A percentile compares a stretch with the other conserved stretches of the same genome.
Conservation (phyloP, 2,888 invertebrate genomes). For the Sipha maydis region DNA sequence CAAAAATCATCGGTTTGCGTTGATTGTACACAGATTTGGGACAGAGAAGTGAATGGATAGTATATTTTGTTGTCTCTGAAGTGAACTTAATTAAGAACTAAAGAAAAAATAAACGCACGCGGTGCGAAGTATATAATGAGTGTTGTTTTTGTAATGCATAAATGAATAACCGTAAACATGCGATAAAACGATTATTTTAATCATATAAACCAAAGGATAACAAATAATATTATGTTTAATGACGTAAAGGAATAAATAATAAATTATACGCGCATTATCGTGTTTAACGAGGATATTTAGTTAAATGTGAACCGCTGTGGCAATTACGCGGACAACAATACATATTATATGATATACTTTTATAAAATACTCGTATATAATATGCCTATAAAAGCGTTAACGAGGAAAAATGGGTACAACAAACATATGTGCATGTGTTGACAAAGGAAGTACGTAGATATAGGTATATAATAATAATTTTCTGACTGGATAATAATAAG, state of each 20-base stretch:
- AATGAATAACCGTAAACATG: neutral
- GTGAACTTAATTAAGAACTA: too few species aligned
- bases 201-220: neutral
- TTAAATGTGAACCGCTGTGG: neutral
- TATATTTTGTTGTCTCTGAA: too few species aligned
- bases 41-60: too few species aligned
- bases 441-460: slow-evolving; percentile 19
- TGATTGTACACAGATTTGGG: too few species aligned
- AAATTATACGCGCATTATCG: neutral
- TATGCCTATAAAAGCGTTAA: neutral
- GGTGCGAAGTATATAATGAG: neutral
- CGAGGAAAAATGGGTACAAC: neutral
- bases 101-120: too few species aligned
- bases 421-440: neutral
- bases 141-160: too few species aligned
- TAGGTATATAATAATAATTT: too few species aligned
- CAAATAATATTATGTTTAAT: neutral
- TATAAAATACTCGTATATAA: neutral
- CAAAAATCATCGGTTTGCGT: too few species aligned
- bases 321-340: neutral
- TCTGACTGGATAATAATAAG: slow-evolving; percentile 10
- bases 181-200: neutral
- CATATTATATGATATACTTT: neutral
- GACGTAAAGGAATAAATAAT: neutral
- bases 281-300: neutral